Conservation (phyloP, 2,797 vertebrate genomes). For the Pipistrellus pipistrellus region DNA sequence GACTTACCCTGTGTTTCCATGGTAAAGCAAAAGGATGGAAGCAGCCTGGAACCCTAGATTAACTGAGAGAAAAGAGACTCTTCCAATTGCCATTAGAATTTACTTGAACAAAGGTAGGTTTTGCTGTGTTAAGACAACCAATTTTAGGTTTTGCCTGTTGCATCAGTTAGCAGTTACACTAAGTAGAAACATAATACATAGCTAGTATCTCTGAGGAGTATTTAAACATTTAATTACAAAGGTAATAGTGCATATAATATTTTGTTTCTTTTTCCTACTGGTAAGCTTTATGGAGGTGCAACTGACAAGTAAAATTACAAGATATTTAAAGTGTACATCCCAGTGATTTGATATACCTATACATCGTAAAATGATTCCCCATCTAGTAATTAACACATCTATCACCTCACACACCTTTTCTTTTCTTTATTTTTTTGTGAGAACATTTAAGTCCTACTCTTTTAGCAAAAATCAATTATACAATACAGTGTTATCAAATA, state of each 20-base stretch:
- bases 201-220: background rate
- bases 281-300: background rate
- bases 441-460: too few relatives aligned
- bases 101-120: background rate
- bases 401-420: too few relatives aligned
- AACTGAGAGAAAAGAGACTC: background rate
- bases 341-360: too few relatives aligned
- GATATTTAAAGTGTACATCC: too few relatives aligned
- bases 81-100: background rate
- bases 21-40: background rate
- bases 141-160: background rate
- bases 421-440: too few relatives aligned
- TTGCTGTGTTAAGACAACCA: background rate
- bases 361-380: too few relatives aligned
- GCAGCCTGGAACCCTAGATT: background rate
- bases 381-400: too few relatives aligned
- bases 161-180: background rate
- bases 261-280: background rate
- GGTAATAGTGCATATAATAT: background rate
- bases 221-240: slow-evolving; percentile 38
- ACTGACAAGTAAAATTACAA: too few relatives aligned
- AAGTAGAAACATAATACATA: background rate
- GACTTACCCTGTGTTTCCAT: background rate
- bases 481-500: too few relatives aligned
- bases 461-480: too few relatives aligned